Evolutionary conservation across 2,888 invertebrate genomes (phyloP), one percentile per base, ranked within the genome.

Genomic region (Hyposoter didymator): DNA sequence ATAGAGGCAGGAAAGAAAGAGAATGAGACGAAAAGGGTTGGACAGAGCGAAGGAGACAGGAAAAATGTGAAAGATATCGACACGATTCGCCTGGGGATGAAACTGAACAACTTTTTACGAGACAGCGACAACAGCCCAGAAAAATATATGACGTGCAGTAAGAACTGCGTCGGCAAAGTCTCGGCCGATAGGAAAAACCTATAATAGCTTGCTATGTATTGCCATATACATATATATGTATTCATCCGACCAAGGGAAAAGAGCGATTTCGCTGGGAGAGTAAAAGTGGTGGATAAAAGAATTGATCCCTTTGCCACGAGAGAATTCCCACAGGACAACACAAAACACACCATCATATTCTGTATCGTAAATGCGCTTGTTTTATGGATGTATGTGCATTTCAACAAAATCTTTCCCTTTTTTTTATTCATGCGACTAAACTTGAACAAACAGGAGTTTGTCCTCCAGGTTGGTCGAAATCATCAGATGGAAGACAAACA

Each of bases 11-110:
- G 49, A 55, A 35, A 66, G 49, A 67, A 78, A 52, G 76, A 84
- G 59, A 73, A 79, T 69, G 55, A 87, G 69, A 22, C n/a, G 64
- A 17, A 72, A 52, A 52, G 52, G 28, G 14, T 22, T 17, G 64
- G 12, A 43, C 28, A 39, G 84, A 39, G 17, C 39, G 39, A 35
- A 39, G 39, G 39, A 49, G 55, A 66, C 52, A 52, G 52, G 79
- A 76, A 64, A 85, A 82, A 85, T 78, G 64, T 64, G 47, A 81
- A 78, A 67, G 67, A 81, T 66, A 80, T 81, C 62, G 78, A 73
- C 39, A 73, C 66, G 45, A 80, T 66, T 73, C 70, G 72, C 84
- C 80, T 72, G 64, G 80, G 80, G 62, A 81, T 81, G 66, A 78
- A 81, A 78, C 49, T 76, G 55, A 76, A 55, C 45, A 66, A 76